These are phyloP conservation scores for Acleris sparsana DNA, from an alignment of 2,888 invertebrate species.

Conservation along the genomic window DNA sequence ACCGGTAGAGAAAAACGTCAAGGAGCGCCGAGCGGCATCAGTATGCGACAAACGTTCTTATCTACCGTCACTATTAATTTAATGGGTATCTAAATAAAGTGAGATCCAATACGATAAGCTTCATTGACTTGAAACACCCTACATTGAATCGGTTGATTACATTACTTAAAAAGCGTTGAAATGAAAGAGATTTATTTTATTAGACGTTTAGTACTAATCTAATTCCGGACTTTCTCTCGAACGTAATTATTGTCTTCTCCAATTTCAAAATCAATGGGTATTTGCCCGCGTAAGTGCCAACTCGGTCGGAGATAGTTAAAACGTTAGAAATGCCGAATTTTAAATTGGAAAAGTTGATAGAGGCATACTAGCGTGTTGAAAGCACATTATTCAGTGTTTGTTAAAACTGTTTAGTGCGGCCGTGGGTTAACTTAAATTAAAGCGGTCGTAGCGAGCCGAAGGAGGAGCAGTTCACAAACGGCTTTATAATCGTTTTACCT, in stretches of 20 bases:
- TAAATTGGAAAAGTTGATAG: conserved; percentile 54
- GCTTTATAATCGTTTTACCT: conserved; percentile 37
- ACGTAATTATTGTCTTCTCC: conserved; percentile 37
- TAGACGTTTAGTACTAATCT: conserved; percentile 44
- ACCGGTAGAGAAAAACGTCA: conserved; percentile 26
- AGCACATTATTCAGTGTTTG: conserved; percentile 66
- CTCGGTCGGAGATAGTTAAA: conserved; percentile 20
- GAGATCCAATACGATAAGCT: conserved; percentile 79
- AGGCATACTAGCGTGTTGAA: conserved; percentile 55
- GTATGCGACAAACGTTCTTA: conserved; percentile 72
- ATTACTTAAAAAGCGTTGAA: conserved; percentile 64
- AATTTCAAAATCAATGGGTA: conserved; percentile 21
- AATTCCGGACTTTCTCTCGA: conserved; percentile 45
- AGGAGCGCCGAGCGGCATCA: conserved; percentile 52
- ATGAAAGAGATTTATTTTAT: conserved; percentile 63
- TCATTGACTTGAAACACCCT: conserved; percentile 72
- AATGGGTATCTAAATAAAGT: conserved; percentile 79
- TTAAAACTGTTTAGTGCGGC: conserved; percentile 61
- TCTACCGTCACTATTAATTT: conserved; percentile 73
- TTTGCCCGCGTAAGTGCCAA: conserved; percentile 24
- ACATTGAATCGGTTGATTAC: conserved; percentile 68
- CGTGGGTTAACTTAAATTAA: conserved; percentile 67
- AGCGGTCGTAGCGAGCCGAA: conserved; percentile 52
- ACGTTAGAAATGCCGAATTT: conserved; percentile 45
- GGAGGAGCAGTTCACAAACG: conserved; percentile 40